Conservation (phyloP, 2,113 vertebrate species). For the Geococcyx californianus region DNA sequence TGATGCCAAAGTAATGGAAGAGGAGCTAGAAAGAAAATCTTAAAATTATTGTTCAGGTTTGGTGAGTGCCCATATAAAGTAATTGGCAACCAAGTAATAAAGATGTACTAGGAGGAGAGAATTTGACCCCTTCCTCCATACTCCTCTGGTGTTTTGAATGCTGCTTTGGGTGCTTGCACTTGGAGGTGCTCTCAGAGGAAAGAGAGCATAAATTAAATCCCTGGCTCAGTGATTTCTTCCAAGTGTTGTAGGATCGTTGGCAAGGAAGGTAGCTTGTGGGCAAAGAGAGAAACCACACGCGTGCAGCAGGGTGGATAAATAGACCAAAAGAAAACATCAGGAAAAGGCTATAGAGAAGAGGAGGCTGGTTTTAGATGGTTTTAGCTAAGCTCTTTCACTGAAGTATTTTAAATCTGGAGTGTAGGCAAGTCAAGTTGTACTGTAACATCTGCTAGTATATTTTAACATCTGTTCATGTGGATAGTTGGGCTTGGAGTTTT, state of each 20-base stretch:
- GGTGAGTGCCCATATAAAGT: too few relatives aligned
- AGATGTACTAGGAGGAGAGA: too few relatives aligned
- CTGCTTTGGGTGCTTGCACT: background rate
- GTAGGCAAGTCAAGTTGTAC: background rate
- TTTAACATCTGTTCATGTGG: background rate
- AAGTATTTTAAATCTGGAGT: background rate
- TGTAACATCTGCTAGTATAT: constrained; percentile 13
- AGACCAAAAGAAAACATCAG: background rate
- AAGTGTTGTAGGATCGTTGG: background rate
- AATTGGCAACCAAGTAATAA: too few relatives aligned
- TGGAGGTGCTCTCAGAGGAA: background rate
- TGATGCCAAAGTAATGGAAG: too few relatives aligned
- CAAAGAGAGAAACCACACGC: background rate
- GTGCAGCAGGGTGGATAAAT: accelerated
- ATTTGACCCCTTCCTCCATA: background rate
- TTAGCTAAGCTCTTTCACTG: background rate
- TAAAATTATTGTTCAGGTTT: too few relatives aligned
- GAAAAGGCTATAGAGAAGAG: background rate
- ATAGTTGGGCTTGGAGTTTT: background rate
- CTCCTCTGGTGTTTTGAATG: background rate
- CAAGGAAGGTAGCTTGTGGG: background rate
- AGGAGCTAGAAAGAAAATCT: too few relatives aligned
- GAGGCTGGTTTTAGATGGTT: background rate
- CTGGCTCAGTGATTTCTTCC: background rate
- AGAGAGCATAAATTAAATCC: background rate